Evolutionary conservation across 2,797 vertebrate genomes (phyloP).

Genomic region (Coendou prehensilis): DNA sequence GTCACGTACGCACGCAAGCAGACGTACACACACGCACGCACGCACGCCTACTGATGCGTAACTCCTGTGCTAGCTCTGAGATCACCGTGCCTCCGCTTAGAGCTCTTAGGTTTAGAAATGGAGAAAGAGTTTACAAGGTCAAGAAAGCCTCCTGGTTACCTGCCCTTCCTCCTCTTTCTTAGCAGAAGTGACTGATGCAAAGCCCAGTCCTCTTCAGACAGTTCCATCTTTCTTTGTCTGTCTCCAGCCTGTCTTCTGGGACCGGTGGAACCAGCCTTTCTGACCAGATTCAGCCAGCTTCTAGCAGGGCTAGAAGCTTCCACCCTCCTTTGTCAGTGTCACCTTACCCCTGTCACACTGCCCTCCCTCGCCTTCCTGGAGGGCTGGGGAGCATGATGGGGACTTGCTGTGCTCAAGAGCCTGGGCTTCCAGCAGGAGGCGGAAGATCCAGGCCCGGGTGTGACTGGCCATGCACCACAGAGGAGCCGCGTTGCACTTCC

Average conservation of each 20-base stretch:
- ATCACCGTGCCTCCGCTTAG: neutral
- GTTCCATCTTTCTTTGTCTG: neutral
- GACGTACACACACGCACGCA: fast-evolving
- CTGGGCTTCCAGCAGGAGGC: neutral
- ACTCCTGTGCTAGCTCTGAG: neutral
- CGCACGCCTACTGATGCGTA: fast-evolving
- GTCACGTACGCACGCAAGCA: no score
- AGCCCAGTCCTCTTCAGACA: neutral
- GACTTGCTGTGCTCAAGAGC: neutral
- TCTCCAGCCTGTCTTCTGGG: neutral
- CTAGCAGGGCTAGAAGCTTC: neutral
- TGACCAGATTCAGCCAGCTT: neutral
- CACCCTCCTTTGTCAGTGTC: neutral
- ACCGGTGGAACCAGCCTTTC: neutral
- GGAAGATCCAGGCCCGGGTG: neutral
- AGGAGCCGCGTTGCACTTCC: neutral
- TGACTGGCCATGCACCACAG: neutral
- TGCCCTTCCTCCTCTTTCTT: neutral
- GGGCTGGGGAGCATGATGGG: neutral
- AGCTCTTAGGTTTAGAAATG: neutral
- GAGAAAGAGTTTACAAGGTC: neutral
- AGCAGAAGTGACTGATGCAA: neutral
- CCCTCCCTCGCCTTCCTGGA: neutral
- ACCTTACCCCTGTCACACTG: neutral
- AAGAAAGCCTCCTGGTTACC: neutral